Evolutionary conservation across 1,140 invertebrate species (phyloP).

Genomic region (Hylyphantes graminicola): DNA sequence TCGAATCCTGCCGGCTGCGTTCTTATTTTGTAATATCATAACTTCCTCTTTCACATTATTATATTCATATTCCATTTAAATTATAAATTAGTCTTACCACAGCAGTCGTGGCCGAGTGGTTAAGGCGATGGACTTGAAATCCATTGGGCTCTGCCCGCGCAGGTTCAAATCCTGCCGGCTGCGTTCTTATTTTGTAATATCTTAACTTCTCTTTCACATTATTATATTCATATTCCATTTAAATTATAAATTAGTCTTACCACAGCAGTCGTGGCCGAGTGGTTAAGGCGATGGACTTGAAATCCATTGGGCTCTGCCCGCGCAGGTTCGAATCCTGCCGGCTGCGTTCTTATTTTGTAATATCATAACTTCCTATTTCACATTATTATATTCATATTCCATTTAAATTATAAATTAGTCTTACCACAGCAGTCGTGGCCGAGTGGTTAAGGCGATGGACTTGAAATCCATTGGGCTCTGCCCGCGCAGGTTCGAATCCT

Average conservation of each 20-base stretch:
- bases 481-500: slow-evolving; percentile 61
- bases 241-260: no score
- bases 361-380: no score
- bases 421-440: slow-evolving; percentile 67
- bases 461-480: slow-evolving; percentile 63
- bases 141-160: slow-evolving; percentile 83
- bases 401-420: no score
- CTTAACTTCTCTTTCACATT: no score
- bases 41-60: no score
- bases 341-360: no score
- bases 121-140: slow-evolving; percentile 86
- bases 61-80: no score
- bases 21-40: no score
- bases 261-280: slow-evolving; percentile 60
- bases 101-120: slow-evolving; percentile 73
- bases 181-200: no score
- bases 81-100: no score
- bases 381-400: no score
- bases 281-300: slow-evolving; percentile 60
- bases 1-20: slow-evolving; percentile 45
- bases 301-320: slow-evolving; percentile 59
- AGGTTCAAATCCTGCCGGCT: slow-evolving; percentile 69
- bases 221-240: no score
- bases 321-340: slow-evolving; percentile 53
- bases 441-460: slow-evolving; percentile 64